A percentile compares a stretch with the other conserved stretches of the same genome.
phyloP scores from a whole-genome alignment of 2,113 vertebrate genomes.

The Egretta garzetta region DNA sequence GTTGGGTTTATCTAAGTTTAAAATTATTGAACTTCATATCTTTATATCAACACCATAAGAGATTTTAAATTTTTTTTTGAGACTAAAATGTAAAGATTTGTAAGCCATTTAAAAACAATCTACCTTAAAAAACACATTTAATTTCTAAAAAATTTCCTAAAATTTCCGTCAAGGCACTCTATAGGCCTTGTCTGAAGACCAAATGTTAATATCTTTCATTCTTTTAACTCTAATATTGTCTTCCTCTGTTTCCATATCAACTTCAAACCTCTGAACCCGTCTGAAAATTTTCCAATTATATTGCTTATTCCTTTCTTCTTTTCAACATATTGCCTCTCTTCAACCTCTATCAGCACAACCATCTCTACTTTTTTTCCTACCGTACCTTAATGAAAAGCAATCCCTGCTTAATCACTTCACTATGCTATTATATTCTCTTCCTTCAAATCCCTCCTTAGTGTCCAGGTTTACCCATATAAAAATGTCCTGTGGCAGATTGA shows the following conservation, averaged over 20 bases:
- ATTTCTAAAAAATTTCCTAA: neutral
- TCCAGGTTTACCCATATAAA: neutral
- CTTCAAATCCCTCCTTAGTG: neutral
- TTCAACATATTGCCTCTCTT: neutral
- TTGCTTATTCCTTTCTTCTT: neutral
- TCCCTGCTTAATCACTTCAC: neutral
- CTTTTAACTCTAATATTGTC: neutral
- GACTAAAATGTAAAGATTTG: neutral
- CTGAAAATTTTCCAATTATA: neutral
- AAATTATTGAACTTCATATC: neutral
- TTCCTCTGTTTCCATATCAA: neutral
- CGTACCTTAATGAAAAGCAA: neutral
- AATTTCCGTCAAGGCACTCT: neutral
- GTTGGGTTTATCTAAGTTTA: neutral
- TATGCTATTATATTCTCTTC: neutral
- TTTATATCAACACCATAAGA: neutral
- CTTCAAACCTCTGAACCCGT: neutral
- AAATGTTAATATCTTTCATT: neutral
- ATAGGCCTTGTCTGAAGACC: neutral
- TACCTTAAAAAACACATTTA: neutral
- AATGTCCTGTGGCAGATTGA: neutral
- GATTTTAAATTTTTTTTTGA: neutral
- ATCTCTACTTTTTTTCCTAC: neutral
- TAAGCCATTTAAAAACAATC: neutral
- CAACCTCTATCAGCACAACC: neutral